These are phyloP conservation scores for Papilio helenus DNA, from an alignment of 1,140 invertebrate genomes.

Conservation along the genomic window DNA sequence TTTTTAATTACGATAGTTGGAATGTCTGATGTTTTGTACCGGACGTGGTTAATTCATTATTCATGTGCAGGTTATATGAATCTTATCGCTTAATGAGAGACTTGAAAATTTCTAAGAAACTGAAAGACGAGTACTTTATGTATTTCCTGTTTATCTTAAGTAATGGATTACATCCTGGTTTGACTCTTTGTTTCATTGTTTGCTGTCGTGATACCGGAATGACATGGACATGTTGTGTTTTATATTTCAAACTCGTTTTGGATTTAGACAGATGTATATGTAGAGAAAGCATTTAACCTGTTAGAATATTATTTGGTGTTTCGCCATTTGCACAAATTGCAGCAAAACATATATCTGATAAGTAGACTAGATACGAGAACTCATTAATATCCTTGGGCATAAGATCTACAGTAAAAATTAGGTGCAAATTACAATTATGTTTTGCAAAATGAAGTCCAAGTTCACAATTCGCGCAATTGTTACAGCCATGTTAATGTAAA, in stretches of 20 bases:
- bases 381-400: background rate
- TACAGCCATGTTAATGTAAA: background rate
- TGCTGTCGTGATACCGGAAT: background rate
- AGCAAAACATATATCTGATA: too few relatives aligned
- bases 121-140: background rate
- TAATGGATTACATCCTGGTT: conserved; percentile 8
- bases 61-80: background rate
- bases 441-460: background rate
- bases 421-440: background rate
- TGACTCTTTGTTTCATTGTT: conserved; percentile 1
- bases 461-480: background rate
- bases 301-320: too few relatives aligned
- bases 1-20: background rate
- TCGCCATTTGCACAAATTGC: too few relatives aligned
- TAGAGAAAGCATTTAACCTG: too few relatives aligned
- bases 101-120: background rate
- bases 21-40: background rate
- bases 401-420: background rate
- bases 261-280: too few relatives aligned
- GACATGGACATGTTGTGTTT: background rate
- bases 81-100: background rate
- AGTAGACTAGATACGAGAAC: background rate
- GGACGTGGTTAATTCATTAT: background rate
- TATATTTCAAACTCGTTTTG: background rate
- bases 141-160: background rate